Evolutionary conservation across 2,797 vertebrate species (phyloP), one percentile per base, ranked within the genome.

Genomic region (Onychomys torridus): DNA sequence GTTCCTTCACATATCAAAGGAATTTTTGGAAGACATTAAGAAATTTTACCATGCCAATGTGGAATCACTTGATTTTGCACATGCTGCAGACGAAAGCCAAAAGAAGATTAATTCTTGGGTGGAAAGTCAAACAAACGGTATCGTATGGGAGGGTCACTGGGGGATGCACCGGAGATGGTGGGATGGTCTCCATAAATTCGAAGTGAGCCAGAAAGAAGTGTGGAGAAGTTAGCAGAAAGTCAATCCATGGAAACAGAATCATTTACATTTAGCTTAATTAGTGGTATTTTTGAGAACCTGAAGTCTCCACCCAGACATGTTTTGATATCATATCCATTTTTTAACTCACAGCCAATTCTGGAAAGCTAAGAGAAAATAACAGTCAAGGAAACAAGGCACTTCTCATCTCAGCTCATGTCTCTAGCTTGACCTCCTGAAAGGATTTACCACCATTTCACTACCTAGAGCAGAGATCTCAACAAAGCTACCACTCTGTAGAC

Each of bases 61-160:
- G 49, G 96, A 98, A 71, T 83, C 92, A 40, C 94, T 89, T 6
- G 97, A 98, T 69, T 98, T 98, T 95, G 0, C 0, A 11, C 65
- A 89, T 6, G 82, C 91, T 46, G 1, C 75, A 78, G 98, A 98
- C n/a, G 94, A 97, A 91, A 95, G 23, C 32, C 75, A 65, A 76
- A 65, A 93, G 93, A 84, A 95, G 86, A 98, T 98, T 69, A 98
- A 98, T 67, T 83, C 93, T 90, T 98, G 97, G 98, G 96, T 98
- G 67, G 97, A 97, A 89, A 85, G 65, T 0, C 73, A 97, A 90
- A 98, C 97, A 16, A 78, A 98, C 21, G 95, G 98, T 98, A 98
- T 16, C n/a, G 46, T 93, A 23, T 63, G 21, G 25, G 14, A 69
- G 67, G 25, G 1, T 16, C 14, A 0, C 34, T 7, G 69, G 11